These are phyloP conservation scores for Taenioides sp. DNA, from an alignment of 2,797 vertebrate species.

Conservation along the genomic window DNA sequence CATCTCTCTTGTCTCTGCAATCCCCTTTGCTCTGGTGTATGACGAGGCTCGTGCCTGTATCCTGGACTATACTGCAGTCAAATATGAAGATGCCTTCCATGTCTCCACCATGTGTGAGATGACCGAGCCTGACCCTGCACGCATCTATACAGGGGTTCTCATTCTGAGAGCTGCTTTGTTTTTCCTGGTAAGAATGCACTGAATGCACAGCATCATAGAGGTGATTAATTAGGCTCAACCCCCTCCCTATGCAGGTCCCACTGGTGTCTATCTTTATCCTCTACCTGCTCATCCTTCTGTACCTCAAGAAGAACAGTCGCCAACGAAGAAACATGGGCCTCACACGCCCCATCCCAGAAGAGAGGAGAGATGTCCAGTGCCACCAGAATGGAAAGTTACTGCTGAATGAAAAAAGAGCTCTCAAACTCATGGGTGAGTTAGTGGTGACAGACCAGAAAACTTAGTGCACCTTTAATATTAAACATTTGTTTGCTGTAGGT, in stretches of 20 bases:
- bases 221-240: neutral
- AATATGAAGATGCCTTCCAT: constrained; percentile 66
- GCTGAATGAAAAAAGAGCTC: constrained; percentile 75
- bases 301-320: constrained; percentile 69
- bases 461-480: neutral
- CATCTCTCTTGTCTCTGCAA: constrained; percentile 71
- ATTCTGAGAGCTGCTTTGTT: constrained; percentile 74
- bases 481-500: constrained; percentile 50
- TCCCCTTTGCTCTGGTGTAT: constrained; percentile 80
- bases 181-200: constrained; percentile 65
- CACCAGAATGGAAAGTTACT: constrained; percentile 69
- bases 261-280: constrained; percentile 73
- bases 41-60: constrained; percentile 74
- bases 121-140: constrained; percentile 75
- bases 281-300: constrained; percentile 75
- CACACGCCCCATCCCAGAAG: constrained; percentile 42
- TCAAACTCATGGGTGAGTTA: constrained; percentile 78
- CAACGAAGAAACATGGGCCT: constrained; percentile 78
- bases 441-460: no score
- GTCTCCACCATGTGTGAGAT: constrained; percentile 82
- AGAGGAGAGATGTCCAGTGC: constrained; percentile 49
- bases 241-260: constrained; percentile 56
- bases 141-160: constrained; percentile 74
- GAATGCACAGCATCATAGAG: neutral
- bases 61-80: constrained; percentile 74